Conservation (phyloP, 2,113 vertebrate genomes). For the Spermophilus dauricus region DNA sequence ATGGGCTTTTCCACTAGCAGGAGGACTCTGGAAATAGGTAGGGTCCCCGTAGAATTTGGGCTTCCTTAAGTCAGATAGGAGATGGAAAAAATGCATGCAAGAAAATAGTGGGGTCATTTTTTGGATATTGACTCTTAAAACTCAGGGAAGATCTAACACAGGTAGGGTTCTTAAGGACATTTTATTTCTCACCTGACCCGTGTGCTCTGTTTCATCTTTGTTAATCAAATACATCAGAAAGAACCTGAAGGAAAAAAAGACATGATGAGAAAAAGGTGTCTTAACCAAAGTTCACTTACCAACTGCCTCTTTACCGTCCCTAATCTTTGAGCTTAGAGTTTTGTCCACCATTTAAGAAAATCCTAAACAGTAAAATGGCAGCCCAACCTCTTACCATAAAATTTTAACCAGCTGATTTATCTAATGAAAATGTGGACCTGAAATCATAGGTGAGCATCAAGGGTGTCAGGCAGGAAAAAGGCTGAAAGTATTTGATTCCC, state of each 20-base stretch:
- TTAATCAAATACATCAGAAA: conserved; percentile 99
- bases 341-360: not conserved
- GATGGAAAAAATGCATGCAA: not conserved
- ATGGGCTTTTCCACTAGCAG: too few relatives aligned
- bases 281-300: too few relatives aligned
- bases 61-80: not conserved
- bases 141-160: not conserved
- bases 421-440: not conserved
- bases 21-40: not conserved
- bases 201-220: conserved; percentile 99
- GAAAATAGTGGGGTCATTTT: not conserved
- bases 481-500: not conserved
- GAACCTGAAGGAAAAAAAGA: conserved; percentile 91
- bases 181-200: conserved; percentile 92
- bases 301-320: not conserved
- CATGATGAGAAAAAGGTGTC: not conserved
- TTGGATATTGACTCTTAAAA: not conserved
- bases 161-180: not conserved
- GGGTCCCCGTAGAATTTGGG: not conserved
- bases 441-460: not conserved
- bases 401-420: not conserved
- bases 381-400: not conserved
- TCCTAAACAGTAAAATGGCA: not conserved
- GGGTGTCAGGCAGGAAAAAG: not conserved
- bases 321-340: not conserved